Base-by-base conservation (phyloP, 2,113 vertebrate genomes). In the Sturnira hondurensis region DNA sequence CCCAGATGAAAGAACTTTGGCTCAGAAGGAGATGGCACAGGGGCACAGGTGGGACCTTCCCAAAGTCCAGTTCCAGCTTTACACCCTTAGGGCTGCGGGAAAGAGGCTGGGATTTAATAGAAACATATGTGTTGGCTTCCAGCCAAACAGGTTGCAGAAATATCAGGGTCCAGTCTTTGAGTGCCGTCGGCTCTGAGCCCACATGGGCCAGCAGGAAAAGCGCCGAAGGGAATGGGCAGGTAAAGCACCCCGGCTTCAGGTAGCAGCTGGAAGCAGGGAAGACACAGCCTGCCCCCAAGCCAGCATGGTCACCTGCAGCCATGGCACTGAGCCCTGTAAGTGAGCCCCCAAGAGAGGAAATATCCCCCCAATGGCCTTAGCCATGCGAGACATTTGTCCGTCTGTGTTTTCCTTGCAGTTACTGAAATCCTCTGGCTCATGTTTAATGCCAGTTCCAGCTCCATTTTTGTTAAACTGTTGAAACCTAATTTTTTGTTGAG, bases 401-500 rank as follows among this genome's bases (percentile, higher is more conserved):
- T 94, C 93, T 94, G 85, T 96, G 26, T 96, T 97, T 97, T 97
- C 91, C 50, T 89, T 95, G 65, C 95, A 89, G 97, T 97, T 94
- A 88, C 91, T 43, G 90, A 97, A 97, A 97, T 92, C 95, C 96
- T 97, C 91, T 77, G 86, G 93, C 95, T 97, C 94, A 89, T 70
- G 73, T 6, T 95, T 96, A 93, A 93, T 47, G 65, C 65, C 33
- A 20, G 11, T 47, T 94, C 95, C 85, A 81, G 95, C 78, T 0
- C n/a, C 3, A 54, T 95, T 96, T 96, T 94, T 83, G 67, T 94
- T 94, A 97, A 97, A 98, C 97, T 28, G 86, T 92, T 93, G 96
- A 98, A 96, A 94, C 96, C 94, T 97, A 95, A 97, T 97, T 98
- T 96, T 84, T 86, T 4, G 0, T 94, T 93, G 96, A 97, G 96